Base-by-base conservation (phyloP, 2,797 vertebrate genomes). In the Ctenopoma kingsleyae region DNA sequence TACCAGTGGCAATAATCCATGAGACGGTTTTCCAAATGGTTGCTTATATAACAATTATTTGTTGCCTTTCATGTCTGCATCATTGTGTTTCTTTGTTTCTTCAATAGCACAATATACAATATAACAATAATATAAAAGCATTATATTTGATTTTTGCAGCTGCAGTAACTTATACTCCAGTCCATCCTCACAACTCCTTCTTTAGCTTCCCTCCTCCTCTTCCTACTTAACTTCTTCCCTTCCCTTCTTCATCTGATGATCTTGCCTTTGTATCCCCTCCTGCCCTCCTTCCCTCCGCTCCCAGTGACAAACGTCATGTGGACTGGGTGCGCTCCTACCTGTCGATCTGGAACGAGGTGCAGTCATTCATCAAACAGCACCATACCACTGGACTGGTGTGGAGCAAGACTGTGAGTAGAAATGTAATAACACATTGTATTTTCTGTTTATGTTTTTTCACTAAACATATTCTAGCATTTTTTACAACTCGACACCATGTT, bases 251-350 rank as follows among this genome's bases (percentile, higher is more conserved):
- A 9, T 41, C 53, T 30, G 5, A 48, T 23, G 30, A 0, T 64
- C 23, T n/a, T 2, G 12, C 27, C 15, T 48, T 20, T 53, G 25
- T 55, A 20, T 44, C 30, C 20, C 13, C 12, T 35, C 22, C 50
- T 3, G 11, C 15, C 15, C 23, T 6, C 9, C 17, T 56, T 35
- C 36, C 25, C 2, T 12, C 5, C 32, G 35, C 50, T 48, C 48
- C 17, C 87, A 99, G 98, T n/a, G 97, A 99, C 79, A 82, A 92
- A 51, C 95, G 94, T 25, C 98, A 99, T 6, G 95, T 97, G 66
- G 97, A 99, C 71, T 99, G 98, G 98, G 98, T 98, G 67, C 96
- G 93, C 64, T 96, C 98, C 0, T 99, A 98, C 71, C 90, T 99
- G 86, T 95, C 92, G 36, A 97, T 99, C 90, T 99, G 98, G 98